Evolutionary conservation across 2,888 invertebrate species (phyloP), one percentile per base, ranked within the genome.

Genomic region (Drosophila helvetica): DNA sequence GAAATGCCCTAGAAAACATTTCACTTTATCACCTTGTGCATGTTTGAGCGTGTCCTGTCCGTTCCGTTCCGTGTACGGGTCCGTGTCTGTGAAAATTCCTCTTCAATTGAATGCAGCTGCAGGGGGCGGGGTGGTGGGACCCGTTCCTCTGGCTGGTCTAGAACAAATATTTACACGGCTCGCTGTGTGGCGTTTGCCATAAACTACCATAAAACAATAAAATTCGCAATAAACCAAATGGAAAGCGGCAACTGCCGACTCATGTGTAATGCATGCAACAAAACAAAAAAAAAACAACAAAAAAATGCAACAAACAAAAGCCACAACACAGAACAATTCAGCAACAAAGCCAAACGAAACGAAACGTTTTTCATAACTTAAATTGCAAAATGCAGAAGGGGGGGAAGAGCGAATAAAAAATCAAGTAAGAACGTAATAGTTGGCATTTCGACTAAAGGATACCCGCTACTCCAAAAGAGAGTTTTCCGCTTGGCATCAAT

Each of bases 201-300:
- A 75, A 82, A 85, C 65, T 74, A 83, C 79, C 83, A 68, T 80
- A 77, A 77, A 86, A 86, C 83, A 86, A 86, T 83, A 83, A 86
- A 86, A 86, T 73, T 83, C 83, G 80, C 86, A 83, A 83, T 83
- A 86, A 83, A 69, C 83, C 86, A 82, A 82, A 85, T 85, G 82
- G 82, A 82, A 85, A 82, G 70, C 78, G 76, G 72, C 77, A 77
- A 65, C 78, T 70, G 62, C 75, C 75, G 57, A 58, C 57, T 71
- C 77, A 83, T 83, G 72, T 78, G 80, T 80, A 83, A 75, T 78
- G 82, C 74, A 73, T 67, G 67, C 64, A 62, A 73, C 38, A 38
- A 15, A 38, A 38, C 12, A 38, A 38, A 15, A 12, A 33, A 0
- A 33, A 33, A 10, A 33, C n/a, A n/a, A n/a, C n/a, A 12, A 6